Percentiles rank a stretch among this genome's conserved stretches.
These are phyloP conservation scores for Habrosyne pyritoides DNA, from an alignment of 2,888 invertebrate species.

Conservation along the genomic window DNA sequence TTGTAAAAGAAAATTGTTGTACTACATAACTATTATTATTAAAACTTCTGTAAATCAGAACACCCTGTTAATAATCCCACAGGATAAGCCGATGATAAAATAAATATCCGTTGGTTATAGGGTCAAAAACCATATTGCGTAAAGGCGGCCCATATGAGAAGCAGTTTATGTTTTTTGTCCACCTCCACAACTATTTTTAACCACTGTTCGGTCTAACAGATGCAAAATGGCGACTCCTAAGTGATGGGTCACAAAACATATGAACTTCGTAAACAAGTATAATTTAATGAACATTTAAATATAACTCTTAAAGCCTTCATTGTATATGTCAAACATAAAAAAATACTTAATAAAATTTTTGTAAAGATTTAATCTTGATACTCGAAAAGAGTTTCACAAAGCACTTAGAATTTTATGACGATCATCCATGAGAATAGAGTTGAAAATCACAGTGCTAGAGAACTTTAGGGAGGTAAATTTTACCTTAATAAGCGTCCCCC, in stretches of 20 bases:
- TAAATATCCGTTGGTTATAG: slow-evolving; percentile 77
- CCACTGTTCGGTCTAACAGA: slow-evolving; percentile 55
- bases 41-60: slow-evolving; percentile 11
- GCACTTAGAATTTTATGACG: too few relatives aligned
- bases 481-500: too few relatives aligned
- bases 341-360: too few relatives aligned
- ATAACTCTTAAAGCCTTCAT: too few relatives aligned
- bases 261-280: neutral
- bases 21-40: neutral
- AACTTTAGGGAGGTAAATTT: too few relatives aligned
- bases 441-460: too few relatives aligned
- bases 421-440: too few relatives aligned
- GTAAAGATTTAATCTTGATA: too few relatives aligned
- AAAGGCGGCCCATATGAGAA: slow-evolving; percentile 74
- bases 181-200: slow-evolving; percentile 70
- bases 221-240: slow-evolving; percentile 14
- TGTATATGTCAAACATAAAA: too few relatives aligned
- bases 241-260: slow-evolving; percentile 9
- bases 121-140: slow-evolving; percentile 82
- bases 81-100: slow-evolving; percentile 73
- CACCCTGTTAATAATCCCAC: slow-evolving; percentile 57
- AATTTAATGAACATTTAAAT: neutral
- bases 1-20: too few relatives aligned
- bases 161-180: slow-evolving; percentile 71
- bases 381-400: too few relatives aligned